Evolutionary conservation across 1,140 invertebrate species (phyloP).

Genomic region (Camponotus floridanus): DNA sequence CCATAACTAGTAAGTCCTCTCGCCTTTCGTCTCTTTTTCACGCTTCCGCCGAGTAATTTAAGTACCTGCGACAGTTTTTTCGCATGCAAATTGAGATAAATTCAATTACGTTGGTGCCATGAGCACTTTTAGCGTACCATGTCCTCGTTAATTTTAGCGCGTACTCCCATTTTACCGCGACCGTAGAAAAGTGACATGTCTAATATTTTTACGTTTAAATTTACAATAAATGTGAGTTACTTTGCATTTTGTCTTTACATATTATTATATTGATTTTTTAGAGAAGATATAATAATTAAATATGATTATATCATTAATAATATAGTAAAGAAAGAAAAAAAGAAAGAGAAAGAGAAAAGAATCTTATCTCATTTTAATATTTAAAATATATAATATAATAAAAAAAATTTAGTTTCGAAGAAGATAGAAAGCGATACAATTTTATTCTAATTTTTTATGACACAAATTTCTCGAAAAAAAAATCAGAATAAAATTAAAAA

Average conservation of each 20-base stretch:
- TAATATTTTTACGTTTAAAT: neutral
- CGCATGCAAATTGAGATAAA: constrained; percentile 43
- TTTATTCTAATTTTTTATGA: neutral
- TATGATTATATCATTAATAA: neutral
- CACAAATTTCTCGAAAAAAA: neutral
- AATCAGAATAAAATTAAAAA: neutral
- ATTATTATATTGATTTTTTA: neutral
- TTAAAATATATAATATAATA: neutral
- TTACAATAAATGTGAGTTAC: neutral
- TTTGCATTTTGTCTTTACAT: neutral
- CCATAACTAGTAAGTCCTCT: constrained; percentile 88
- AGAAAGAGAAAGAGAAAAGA: neutral
- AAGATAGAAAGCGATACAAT: neutral
- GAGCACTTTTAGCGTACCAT: neutral
- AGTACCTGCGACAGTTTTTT: constrained; percentile 88
- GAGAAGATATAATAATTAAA: neutral
- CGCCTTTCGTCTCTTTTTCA: constrained; percentile 87
- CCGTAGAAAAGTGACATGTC: neutral
- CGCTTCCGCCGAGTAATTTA: constrained; percentile 92
- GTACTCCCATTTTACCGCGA: neutral
- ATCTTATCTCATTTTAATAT: neutral
- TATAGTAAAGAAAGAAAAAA: neutral
- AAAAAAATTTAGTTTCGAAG: neutral
- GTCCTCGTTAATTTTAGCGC: neutral
- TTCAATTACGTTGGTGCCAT: constrained; percentile 31